A percentile compares a stretch with the other conserved stretches of the same genome.
These are phyloP conservation scores for Corydoras sp. DNA, from an alignment of 2,113 vertebrate genomes.

Conservation along the genomic window DNA sequence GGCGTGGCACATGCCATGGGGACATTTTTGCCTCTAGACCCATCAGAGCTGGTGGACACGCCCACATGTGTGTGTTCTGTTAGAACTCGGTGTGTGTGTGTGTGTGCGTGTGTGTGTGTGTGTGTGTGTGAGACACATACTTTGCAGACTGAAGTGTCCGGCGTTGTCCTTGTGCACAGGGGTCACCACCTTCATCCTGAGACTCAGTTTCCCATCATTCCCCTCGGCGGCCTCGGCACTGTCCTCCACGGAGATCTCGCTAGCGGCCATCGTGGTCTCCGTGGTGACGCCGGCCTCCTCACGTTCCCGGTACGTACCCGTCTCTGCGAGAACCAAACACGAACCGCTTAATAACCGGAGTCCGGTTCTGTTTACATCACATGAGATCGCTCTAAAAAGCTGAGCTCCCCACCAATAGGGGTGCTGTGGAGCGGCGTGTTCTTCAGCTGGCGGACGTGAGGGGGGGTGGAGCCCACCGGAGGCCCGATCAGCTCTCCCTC, in stretches of 20 bases:
- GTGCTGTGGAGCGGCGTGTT: slow-evolving; percentile 92
- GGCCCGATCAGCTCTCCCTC: slow-evolving; percentile 81
- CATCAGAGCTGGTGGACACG: too few relatives aligned
- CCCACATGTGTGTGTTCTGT: too few relatives aligned
- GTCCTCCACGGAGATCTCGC: slow-evolving; percentile 64
- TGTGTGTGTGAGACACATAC: slow-evolving; percentile 63
- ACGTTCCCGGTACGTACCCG: slow-evolving; percentile 71
- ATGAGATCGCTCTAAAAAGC: too few relatives aligned
- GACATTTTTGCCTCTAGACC: too few relatives aligned
- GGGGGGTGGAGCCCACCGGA: slow-evolving; percentile 72
- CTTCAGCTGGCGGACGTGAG: slow-evolving; percentile 79
- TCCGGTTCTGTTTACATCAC: too few relatives aligned
- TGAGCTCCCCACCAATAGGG: slow-evolving; percentile 78
- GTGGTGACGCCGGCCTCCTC: slow-evolving; percentile 57
- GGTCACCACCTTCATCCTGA: slow-evolving; percentile 85
- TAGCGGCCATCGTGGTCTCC: slow-evolving; percentile 69
- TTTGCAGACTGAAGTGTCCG: slow-evolving; percentile 85
- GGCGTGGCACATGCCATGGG: too few relatives aligned
- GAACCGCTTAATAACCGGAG: too few relatives aligned
- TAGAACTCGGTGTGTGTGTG: too few relatives aligned
- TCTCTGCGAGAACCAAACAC: slow-evolving; percentile 61
- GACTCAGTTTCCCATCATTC: slow-evolving; percentile 74
- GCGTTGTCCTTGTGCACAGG: slow-evolving; percentile 79
- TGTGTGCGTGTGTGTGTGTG: too few relatives aligned
- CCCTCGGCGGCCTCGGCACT: slow-evolving; percentile 52